phyloP scores from a whole-genome alignment of 2,797 vertebrate genomes.

The Gadopsis bispinosus region DNA sequence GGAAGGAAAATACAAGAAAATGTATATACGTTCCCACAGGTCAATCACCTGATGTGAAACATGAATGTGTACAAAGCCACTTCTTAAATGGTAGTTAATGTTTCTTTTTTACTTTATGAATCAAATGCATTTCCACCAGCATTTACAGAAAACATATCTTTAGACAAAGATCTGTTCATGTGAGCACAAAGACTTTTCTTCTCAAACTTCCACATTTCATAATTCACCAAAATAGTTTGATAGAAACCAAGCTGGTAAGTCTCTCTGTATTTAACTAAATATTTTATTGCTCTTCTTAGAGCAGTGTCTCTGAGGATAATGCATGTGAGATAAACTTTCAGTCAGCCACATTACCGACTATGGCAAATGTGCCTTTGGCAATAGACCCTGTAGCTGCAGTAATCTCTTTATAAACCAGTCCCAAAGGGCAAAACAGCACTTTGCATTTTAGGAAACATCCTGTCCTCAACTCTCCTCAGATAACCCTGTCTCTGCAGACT shows the following conservation, averaged over 20 bases:
- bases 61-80: too few species aligned
- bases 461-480: conserved; percentile 8
- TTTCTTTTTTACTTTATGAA: neutral
- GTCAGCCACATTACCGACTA: conserved; percentile 1
- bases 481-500: neutral
- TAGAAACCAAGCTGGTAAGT: neutral
- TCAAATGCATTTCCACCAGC: neutral
- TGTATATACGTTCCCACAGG: neutral
- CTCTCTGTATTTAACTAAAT: neutral
- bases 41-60: neutral
- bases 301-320: conserved; percentile 1
- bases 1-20: neutral
- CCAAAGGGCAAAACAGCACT: conserved; percentile 8
- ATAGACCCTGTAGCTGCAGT: neutral
- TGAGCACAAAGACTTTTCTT: neutral
- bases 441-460: conserved; percentile 21
- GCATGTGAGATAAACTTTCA: conserved; percentile 16
- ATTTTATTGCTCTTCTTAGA: conserved; percentile 24
- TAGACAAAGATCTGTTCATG: neutral
- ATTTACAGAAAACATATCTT: neutral
- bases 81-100: too few species aligned
- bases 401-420: conserved; percentile 5
- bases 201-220: neutral
- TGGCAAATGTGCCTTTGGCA: conserved; percentile 19
- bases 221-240: conserved; percentile 10